Evolutionary conservation across 2,888 invertebrate species (phyloP).

Genomic region (Ophraella communa): DNA sequence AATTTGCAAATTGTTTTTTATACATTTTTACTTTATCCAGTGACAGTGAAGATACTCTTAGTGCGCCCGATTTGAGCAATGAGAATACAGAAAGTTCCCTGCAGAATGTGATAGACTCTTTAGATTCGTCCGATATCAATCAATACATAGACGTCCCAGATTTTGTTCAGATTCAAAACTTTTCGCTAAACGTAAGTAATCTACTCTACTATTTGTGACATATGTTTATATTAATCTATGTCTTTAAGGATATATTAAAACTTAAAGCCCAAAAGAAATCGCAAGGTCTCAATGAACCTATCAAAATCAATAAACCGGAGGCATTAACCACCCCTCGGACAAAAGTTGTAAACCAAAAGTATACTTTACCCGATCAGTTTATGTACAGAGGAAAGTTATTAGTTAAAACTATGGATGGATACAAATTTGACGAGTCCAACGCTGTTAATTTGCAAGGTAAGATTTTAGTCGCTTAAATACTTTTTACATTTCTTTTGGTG

Average conservation of each 20-base stretch:
- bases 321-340: neutral
- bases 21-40: neutral
- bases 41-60: conserved; percentile 19
- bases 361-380: neutral
- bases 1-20: neutral
- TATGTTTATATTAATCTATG: neutral
- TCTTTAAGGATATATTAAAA: neutral
- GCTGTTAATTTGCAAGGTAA: neutral
- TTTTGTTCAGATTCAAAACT: conserved; percentile 35
- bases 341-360: neutral
- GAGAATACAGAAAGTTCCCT: neutral
- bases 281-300: neutral
- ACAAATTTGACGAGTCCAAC: neutral
- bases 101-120: conserved; percentile 25
- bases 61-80: conserved; percentile 11
- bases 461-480: too few relatives aligned
- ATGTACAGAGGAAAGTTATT: neutral
- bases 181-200: conserved; percentile 14
- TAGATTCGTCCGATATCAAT: conserved; percentile 14
- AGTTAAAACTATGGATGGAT: neutral
- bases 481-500: neutral
- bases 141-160: conserved; percentile 35
- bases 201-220: neutral
- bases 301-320: neutral
- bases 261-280: neutral